Base-by-base conservation (phyloP, 2,888 invertebrate genomes). In the Clunio marinus region DNA sequence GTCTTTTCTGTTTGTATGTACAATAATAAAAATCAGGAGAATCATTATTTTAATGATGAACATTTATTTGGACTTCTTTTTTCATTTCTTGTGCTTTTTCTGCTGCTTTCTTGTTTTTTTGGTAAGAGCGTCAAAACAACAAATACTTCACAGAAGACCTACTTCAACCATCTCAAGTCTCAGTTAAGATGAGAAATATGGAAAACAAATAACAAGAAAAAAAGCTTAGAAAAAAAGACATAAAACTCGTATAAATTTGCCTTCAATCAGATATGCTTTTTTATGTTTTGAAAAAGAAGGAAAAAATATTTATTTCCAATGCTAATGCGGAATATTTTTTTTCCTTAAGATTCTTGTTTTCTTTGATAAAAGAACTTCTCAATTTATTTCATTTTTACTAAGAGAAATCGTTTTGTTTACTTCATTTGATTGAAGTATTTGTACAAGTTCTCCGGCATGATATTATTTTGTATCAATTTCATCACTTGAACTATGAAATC, bases 21-120 rank as follows among this genome's bases (percentile, higher is more conserved):
- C 24, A 45, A 27, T n/a, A 46, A 66, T 24, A 35, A 65, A n/a
- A 66, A 66, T 51, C 66, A 22, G 35, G 55, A n/a, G 66, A 28
- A 66, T 66, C 66, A 66, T 66, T 66, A 66, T 45, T 45, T 25
- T 66, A 66, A 66, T 66, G 66, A 66, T 55, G 66, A 32, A 66
- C 51, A 66, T 66, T 66, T 66, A 66, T 66, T 66, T 66, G 51
- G 24, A n/a, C 45, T 25, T 41, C 32, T 27, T n/a, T 37, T 17
- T 5, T 46, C n/a, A 8, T 51, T 20, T 20, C 10, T 7, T 7
- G 10, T 3, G 41, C 41, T 51, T 17, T 51, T 20, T n/a, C n/a
- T n/a, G n/a, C n/a, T n/a, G n/a, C 35, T 8, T 32, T 32, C 35
- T 32, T 32, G 35, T 5, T 13, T 32, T 5, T 32, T 13, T 32